Percentiles rank a stretch among this genome's conserved stretches.
These are phyloP conservation scores for Gymnocypris eckloni DNA, from an alignment of 2,797 vertebrate genomes.

Conservation along the genomic window DNA sequence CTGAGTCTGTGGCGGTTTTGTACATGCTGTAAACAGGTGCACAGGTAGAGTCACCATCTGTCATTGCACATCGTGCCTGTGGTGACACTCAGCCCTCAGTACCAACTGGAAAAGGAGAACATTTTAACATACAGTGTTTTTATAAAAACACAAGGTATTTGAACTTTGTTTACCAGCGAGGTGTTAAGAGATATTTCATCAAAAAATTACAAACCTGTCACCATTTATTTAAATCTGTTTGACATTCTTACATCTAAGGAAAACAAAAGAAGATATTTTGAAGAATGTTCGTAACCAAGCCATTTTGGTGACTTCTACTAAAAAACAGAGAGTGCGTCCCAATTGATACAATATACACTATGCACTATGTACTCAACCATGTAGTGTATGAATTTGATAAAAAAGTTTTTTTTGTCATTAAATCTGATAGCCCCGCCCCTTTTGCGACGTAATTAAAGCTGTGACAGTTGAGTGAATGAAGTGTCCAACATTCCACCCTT, in stretches of 20 bases:
- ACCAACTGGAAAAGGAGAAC: background rate
- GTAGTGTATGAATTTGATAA: no score
- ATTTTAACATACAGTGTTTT: background rate
- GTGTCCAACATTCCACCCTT: no score
- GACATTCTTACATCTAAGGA: background rate
- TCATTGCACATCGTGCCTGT: constrained; percentile 12
- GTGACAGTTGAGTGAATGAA: no score
- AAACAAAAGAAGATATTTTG: background rate
- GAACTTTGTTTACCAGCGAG: background rate
- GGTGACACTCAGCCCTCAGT: constrained; percentile 22
- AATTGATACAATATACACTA: no score
- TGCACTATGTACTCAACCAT: no score
- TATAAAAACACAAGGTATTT: background rate
- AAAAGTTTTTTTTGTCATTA: no score
- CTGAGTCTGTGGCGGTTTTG: background rate
- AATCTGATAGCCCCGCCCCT: no score
- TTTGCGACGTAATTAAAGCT: no score
- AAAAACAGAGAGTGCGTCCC: no score
- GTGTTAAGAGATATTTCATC: constrained; percentile 2
- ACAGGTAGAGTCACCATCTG: background rate
- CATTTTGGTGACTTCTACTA: background rate
- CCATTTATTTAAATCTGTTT: background rate
- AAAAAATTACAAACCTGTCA: background rate
- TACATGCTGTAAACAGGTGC: background rate
- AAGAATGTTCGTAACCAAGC: background rate